A percentile compares a stretch with the other conserved stretches of the same genome.
phyloP scores from a whole-genome alignment of 2,113 vertebrate species.

The Empidonax alnorum region DNA sequence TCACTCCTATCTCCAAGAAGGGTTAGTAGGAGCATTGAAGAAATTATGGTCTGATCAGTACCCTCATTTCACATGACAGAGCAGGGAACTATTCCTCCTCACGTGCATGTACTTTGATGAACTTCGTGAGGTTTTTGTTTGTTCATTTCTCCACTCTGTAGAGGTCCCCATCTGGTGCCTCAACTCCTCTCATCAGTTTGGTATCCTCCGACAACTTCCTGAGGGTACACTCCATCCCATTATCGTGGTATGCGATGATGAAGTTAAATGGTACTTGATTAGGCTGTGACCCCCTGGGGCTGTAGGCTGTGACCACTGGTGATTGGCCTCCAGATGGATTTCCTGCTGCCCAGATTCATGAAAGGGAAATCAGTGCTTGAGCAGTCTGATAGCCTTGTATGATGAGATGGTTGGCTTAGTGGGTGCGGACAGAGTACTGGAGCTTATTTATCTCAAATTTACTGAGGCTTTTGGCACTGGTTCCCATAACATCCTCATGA shows the following conservation, averaged over 20 bases:
- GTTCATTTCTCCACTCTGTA: neutral
- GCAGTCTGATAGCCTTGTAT: neutral
- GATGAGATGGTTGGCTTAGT: neutral
- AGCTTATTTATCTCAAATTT: neutral
- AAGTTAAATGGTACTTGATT: neutral
- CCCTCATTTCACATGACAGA: rapidly evolving
- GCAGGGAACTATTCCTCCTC: neutral
- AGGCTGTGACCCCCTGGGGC: neutral
- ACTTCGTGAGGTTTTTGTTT: neutral
- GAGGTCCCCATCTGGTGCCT: neutral
- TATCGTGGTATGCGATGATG: neutral
- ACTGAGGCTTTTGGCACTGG: neutral
- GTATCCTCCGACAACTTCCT: neutral
- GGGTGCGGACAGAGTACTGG: neutral
- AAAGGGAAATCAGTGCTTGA: neutral
- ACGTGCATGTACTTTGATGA: neutral
- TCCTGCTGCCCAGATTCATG: neutral
- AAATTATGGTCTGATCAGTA: neutral
- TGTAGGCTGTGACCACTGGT: neutral
- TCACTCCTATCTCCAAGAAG: neutral
- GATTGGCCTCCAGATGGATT: neutral
- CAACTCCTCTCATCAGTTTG: neutral
- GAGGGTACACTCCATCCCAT: neutral
- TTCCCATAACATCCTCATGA: neutral
- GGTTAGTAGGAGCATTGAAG: neutral